Evolutionary conservation across 2,797 vertebrate species (phyloP), one percentile per base, ranked within the genome.

Genomic region (Thunnus albacares): DNA sequence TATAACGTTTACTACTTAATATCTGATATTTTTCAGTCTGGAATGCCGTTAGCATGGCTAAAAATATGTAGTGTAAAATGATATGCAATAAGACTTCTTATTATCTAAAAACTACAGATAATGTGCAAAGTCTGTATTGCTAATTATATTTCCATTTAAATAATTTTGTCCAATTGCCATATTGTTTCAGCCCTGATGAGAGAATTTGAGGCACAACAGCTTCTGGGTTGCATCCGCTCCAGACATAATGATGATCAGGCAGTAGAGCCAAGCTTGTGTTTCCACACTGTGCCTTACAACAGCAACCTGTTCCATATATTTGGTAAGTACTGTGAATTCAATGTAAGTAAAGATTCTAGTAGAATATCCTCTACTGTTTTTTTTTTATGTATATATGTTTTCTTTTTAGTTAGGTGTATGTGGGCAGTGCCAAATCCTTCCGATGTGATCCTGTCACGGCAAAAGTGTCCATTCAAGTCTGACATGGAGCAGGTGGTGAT

Each of bases 401-500:
- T 71, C 26, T 67, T 78, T 76, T 51, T 55, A 97, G 96, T 93
- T 51, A 90, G 86, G 68, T 60, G 30, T 59, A 92, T 96, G 85
- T 94, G 94, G 64, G n/a, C 68, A 0, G 83, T 94, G 66, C 94
- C 96, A 22, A 89, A 93, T 56, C 83, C 86, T n/a, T 30, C 1
- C 7, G 35, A n/a, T 17, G 65, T 94, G 64, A 69, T 96, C 45
- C 86, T 94, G 55, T 87, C 80, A 58, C 70, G 56, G 62, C 84
- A 24, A 22, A 87, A 26, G 0, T 88, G 57, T 4, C 80, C 81
- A 35, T 87, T 86, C 11, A 87, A 89, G 53, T 84, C 91, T 3
- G 93, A 92, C 3, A 78, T 59, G 77, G 93, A 94, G 66, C 95
- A 96, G 43, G 90, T 96, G 49, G 94, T 92, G 60, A 71, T 93